phyloP scores from a whole-genome alignment of 2,888 invertebrate species.

The Sabellastarte sp. region DNA sequence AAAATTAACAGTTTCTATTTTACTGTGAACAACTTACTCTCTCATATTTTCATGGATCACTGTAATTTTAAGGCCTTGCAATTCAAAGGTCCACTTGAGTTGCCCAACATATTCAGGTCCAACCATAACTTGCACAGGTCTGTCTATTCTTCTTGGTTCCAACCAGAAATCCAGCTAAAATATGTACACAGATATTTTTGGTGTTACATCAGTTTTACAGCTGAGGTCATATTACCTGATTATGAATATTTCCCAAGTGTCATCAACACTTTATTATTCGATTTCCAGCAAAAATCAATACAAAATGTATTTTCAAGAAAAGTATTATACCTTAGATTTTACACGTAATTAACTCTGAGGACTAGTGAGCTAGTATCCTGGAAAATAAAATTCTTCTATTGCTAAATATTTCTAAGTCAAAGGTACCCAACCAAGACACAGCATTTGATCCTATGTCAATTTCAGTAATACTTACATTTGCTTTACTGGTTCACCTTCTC shows the following conservation, averaged over 20 bases:
- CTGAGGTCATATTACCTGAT: no score
- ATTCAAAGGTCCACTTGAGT: not conserved
- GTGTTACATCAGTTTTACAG: no score
- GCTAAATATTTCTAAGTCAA: not conserved
- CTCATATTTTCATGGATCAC: not conserved
- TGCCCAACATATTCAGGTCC: not conserved
- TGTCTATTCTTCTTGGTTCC: not conserved
- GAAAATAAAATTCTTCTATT: not conserved
- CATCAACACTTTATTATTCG: no score
- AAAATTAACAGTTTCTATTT: no score
- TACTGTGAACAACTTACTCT: no score
- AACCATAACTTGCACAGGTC: not conserved
- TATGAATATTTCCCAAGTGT: no score
- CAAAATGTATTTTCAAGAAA: not conserved
- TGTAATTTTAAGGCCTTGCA: not conserved
- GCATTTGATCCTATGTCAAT: no score
- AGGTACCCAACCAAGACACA: not conserved
- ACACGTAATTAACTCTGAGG: not conserved
- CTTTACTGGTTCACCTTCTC: no score
- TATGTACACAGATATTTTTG: no score
- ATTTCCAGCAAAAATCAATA: no score
- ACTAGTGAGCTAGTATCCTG: no score
- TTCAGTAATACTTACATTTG: no score
- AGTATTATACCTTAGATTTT: not conserved
- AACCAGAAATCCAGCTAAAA: not conserved